Conservation (phyloP, 1,140 invertebrate species). For the Pemphigus obesinymphae region DNA sequence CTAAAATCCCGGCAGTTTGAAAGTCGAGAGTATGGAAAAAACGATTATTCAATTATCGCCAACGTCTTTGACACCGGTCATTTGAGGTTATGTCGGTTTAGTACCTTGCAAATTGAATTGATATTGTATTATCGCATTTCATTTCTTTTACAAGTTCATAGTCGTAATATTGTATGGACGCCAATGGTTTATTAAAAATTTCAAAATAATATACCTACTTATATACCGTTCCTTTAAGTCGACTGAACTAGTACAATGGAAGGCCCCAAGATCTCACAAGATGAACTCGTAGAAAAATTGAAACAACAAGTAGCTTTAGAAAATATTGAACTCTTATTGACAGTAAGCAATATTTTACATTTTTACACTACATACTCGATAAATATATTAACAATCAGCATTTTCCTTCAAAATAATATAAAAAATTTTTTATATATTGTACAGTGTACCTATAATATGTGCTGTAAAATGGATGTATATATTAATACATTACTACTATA, state of each 20-base stretch:
- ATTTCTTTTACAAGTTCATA: not conserved
- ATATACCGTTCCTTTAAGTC: not conserved
- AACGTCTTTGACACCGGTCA: not conserved
- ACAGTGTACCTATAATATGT: too few relatives aligned
- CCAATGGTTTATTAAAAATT: not conserved
- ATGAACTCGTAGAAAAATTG: conserved; percentile 90
- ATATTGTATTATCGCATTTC: not conserved
- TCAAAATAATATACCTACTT: too few relatives aligned
- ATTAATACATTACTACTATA: too few relatives aligned
- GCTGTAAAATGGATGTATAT: too few relatives aligned
- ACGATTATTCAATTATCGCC: not conserved
- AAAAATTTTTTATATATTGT: too few relatives aligned
- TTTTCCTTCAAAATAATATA: too few relatives aligned
- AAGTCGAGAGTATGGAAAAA: not conserved
- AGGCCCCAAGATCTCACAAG: conserved; percentile 51
- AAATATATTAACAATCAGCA: too few relatives aligned
- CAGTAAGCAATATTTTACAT: conserved; percentile 56
- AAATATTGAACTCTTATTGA: conserved; percentile 88
- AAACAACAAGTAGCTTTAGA: conserved; percentile 93
- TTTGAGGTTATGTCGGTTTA: not conserved
- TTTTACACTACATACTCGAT: too few relatives aligned
- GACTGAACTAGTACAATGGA: conserved; percentile 18
- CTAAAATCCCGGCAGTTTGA: not conserved
- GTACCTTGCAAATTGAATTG: not conserved
- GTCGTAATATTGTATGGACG: not conserved